Conservation (phyloP, 2,888 invertebrate genomes). For the Drosophila gaucha region DNA sequence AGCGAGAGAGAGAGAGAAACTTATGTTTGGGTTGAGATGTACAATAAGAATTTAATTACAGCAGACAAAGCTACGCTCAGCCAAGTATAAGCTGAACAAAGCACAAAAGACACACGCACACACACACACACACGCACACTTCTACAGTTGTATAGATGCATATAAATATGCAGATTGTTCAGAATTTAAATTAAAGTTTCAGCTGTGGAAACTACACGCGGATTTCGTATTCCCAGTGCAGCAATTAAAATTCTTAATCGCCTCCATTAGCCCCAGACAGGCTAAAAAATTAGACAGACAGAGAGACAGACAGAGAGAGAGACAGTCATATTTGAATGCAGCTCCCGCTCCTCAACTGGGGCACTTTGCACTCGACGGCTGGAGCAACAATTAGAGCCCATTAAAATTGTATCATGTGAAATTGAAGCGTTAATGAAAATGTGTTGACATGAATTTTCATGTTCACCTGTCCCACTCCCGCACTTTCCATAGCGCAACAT, state of each 20-base stretch:
- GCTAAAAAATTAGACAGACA: constrained; percentile 3
- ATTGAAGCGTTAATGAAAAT: constrained; percentile 55
- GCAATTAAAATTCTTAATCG: constrained; percentile 53
- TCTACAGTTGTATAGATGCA: too few relatives aligned
- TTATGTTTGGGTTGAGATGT: constrained; percentile 6
- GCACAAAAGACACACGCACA: not conserved
- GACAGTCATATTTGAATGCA: constrained; percentile 30
- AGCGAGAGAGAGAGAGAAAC: not conserved
- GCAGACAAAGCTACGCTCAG: constrained; percentile 12
- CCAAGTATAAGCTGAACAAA: not conserved
- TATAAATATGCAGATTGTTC: constrained; percentile 25
- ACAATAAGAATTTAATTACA: constrained; percentile 38
- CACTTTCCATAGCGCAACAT: too few relatives aligned
- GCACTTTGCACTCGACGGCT: constrained; percentile 10
- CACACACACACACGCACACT: not conserved
- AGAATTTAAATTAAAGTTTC: constrained; percentile 41
- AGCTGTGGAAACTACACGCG: constrained; percentile 39
- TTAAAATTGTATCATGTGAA: constrained; percentile 59
- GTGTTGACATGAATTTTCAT: constrained; percentile 36
- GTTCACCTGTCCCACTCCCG: not conserved
- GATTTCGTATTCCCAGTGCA: constrained; percentile 27
- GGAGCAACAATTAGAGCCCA: constrained; percentile 50
- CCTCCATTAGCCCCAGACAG: constrained; percentile 34
- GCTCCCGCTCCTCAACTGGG: not conserved
- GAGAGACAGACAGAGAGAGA: not conserved